Evolutionary conservation across 2,113 vertebrate genomes (phyloP).

Genomic region (human (Homo sapiens)): GRCh38 chr9:96372001-96372500

Average conservation of each 20-base stretch:
- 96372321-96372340: not conserved
- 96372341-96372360: not conserved
- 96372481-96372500: not conserved
- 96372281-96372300: not conserved
- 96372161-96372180: not conserved
- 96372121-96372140: not conserved
- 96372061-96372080: not conserved
- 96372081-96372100: not conserved
- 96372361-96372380: slow-evolving; percentile 10
- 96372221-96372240: not conserved
- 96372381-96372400: not conserved
- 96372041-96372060: not conserved
- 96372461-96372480: not conserved
- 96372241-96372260: not conserved
- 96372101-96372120: not conserved
- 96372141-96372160: not conserved
- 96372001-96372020: no score
- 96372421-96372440: not conserved
- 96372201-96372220: not conserved
- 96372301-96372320: not conserved
- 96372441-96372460: not conserved
- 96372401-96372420: not conserved
- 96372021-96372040: not conserved
- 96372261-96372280: not conserved
- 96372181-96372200: not conserved